Evolutionary conservation across 2,113 vertebrate genomes (phyloP).

Genomic region (Silurus meridionalis): DNA sequence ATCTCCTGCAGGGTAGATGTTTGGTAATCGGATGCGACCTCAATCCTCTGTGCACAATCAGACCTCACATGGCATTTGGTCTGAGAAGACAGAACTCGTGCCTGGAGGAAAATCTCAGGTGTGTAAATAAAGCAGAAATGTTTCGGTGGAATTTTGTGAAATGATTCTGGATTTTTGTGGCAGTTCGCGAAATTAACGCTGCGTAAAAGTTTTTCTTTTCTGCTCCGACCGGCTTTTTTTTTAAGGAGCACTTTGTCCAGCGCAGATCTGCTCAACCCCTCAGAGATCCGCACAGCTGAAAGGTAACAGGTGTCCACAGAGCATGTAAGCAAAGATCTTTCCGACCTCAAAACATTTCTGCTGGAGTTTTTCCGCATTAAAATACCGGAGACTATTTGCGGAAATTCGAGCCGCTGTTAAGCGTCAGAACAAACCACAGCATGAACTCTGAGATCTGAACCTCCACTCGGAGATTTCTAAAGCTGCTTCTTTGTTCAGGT

Average conservation of each 20-base stretch:
- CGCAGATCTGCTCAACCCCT: background rate
- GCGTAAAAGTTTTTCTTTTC: background rate
- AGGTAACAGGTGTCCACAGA: background rate
- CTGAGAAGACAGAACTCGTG: background rate
- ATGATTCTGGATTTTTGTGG: background rate
- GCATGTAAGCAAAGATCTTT: too few species aligned
- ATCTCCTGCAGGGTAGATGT: background rate
- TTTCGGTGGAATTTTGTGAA: too few species aligned
- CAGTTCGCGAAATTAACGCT: too few species aligned
- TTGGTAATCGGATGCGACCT: background rate
- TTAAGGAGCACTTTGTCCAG: background rate
- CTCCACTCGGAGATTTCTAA: constrained; percentile 70
- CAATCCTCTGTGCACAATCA: background rate
- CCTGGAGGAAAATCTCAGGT: background rate
- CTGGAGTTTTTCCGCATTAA: background rate
- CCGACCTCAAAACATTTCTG: background rate
- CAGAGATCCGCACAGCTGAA: background rate
- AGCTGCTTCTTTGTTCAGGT: constrained; percentile 76
- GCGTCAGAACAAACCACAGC: background rate
- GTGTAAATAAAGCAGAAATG: background rate
- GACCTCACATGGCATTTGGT: background rate
- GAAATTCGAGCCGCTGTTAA: background rate
- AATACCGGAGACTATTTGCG: too few species aligned
- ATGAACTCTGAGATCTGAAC: background rate
- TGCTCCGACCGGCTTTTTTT: background rate